Conservation (phyloP, 1,140 invertebrate species). For the Aphelenchoides fujianensis region DNA sequence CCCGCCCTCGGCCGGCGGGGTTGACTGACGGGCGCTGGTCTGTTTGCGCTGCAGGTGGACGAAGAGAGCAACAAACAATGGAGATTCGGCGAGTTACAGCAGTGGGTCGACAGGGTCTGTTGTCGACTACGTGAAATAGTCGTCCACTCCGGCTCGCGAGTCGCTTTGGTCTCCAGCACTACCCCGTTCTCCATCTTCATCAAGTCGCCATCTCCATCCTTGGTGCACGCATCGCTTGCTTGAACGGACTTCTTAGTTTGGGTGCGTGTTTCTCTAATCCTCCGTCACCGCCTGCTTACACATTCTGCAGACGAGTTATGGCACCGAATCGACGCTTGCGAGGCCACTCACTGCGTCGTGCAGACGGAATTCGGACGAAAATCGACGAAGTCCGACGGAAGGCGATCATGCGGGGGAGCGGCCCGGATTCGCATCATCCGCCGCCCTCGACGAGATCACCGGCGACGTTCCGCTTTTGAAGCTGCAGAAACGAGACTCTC, state of each 20-base stretch:
- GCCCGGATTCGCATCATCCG: constrained; percentile 45
- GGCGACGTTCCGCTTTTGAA: constrained; percentile 12
- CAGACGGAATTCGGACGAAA: constrained; percentile 44
- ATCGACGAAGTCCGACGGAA: constrained; percentile 50
- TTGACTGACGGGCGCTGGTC: background rate
- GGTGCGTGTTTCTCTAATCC: constrained; percentile 27
- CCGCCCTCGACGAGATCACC: constrained; percentile 39
- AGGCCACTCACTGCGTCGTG: constrained; percentile 43
- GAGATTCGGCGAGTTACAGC: constrained; percentile 44
- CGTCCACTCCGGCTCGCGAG: constrained; percentile 25
- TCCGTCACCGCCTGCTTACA: background rate
- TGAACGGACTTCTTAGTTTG: constrained; percentile 38
- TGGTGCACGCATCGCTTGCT: constrained; percentile 38
- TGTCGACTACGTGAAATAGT: constrained; percentile 41
- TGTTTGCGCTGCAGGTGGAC: constrained; percentile 36
- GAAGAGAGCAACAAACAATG: constrained; percentile 47
- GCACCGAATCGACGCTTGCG: constrained; percentile 45
- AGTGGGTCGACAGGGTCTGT: constrained; percentile 43
- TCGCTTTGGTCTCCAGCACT: constrained; percentile 36
- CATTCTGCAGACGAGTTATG: constrained; percentile 51
- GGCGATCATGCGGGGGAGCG: constrained; percentile 53
- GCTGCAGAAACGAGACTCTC: constrained; percentile 1
- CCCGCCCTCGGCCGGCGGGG: background rate
- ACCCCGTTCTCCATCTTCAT: constrained; percentile 41
- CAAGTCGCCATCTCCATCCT: constrained; percentile 47